phyloP scores from a whole-genome alignment of 2,797 vertebrate genomes.

The Miichthys miiuy region DNA sequence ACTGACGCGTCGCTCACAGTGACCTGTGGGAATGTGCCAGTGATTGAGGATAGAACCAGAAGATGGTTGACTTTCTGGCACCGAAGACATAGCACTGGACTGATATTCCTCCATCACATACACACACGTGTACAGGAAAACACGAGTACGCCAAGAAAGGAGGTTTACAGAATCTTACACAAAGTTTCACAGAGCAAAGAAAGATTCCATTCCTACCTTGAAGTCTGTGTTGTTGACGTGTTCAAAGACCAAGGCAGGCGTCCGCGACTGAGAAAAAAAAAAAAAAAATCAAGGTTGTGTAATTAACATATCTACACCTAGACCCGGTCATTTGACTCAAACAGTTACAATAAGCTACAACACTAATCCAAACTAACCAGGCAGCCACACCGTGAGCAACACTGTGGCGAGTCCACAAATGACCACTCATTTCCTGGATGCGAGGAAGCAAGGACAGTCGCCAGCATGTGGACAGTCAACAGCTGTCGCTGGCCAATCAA shows the following conservation, averaged over 20 bases:
- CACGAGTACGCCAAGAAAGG: constrained; percentile 67
- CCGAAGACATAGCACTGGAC: constrained; percentile 69
- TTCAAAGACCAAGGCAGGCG: constrained; percentile 86
- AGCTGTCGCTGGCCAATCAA: background rate
- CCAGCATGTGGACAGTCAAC: background rate
- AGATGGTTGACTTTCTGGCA: constrained; percentile 58
- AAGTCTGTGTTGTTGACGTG: constrained; percentile 89
- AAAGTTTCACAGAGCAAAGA: background rate
- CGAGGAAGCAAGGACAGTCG: background rate
- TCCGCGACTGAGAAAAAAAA: constrained; percentile 88
- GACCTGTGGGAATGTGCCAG: constrained; percentile 39
- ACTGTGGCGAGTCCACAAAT: background rate
- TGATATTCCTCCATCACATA: constrained; percentile 68
- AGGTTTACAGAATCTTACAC: constrained; percentile 20
- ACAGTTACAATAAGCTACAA: background rate
- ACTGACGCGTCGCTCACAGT: background rate
- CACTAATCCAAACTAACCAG: constrained; percentile 17
- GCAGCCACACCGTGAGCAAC: constrained; percentile 33
- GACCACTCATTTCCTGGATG: background rate
- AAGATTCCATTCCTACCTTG: constrained; percentile 71
- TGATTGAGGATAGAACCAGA: constrained; percentile 71
- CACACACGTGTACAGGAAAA: constrained; percentile 52
- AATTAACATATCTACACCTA: background rate
- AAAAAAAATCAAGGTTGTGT: background rate
- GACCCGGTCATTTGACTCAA: background rate